phyloP scores from a whole-genome alignment of 2,797 vertebrate genomes.

The Amblyraja radiata region DNA sequence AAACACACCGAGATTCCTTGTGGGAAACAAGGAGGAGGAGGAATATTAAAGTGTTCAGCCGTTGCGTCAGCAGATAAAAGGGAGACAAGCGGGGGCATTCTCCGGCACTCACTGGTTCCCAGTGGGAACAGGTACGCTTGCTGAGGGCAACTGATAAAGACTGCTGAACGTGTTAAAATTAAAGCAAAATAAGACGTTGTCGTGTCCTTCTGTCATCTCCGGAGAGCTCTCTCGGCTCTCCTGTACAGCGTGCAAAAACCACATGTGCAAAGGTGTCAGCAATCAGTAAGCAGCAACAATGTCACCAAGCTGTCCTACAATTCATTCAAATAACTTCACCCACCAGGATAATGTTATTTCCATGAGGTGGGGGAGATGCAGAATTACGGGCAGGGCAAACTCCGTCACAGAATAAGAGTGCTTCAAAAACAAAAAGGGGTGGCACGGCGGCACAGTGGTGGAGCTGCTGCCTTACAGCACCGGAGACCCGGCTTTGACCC shows the following conservation, averaged over 20 bases:
- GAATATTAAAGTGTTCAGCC: not conserved
- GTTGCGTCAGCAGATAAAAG: not conserved
- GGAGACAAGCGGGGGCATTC: not conserved
- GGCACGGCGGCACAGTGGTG: no score
- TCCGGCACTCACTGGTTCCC: not conserved
- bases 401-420: not conserved
- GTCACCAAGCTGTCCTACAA: not conserved
- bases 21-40: not conserved
- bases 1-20: conserved; percentile 6
- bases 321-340: conserved; percentile 3
- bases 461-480: no score
- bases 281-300: not conserved
- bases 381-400: not conserved
- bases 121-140: not conserved
- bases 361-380: not conserved
- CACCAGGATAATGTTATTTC: not conserved
- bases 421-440: not conserved
- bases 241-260: not conserved
- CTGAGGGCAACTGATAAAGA: not conserved
- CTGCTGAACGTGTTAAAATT: not conserved
- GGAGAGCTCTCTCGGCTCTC: not conserved
- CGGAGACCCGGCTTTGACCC: no score
- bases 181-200: not conserved
- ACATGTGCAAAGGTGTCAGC: not conserved
- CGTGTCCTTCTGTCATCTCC: not conserved